Evolutionary conservation across 2,113 vertebrate species (phyloP).

Genomic region (Strigops habroptila): DNA sequence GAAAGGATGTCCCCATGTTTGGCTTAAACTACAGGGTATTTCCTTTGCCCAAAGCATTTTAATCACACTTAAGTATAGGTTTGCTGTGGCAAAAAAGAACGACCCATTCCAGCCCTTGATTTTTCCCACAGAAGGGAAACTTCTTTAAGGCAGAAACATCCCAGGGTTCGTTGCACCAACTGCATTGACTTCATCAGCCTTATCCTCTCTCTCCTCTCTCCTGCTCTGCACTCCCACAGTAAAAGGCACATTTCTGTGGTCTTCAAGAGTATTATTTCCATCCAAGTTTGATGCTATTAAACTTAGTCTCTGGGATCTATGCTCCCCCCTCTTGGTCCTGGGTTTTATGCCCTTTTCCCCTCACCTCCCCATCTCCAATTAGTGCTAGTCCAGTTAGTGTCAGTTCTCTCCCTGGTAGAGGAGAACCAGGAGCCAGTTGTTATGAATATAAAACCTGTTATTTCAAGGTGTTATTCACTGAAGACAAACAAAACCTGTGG

Average conservation of each 20-base stretch:
- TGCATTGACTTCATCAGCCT: neutral
- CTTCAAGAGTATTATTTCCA: neutral
- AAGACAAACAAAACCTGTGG: neutral
- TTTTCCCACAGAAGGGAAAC: slow-evolving; percentile 62
- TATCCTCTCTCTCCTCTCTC: neutral
- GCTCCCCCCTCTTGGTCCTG: neutral
- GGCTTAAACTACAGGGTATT: slow-evolving; percentile 41
- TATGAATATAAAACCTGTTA: neutral
- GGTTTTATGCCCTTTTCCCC: neutral
- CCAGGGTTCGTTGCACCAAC: neutral
- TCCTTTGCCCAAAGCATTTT: slow-evolving; percentile 56
- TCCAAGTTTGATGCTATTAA: neutral
- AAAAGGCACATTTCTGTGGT: neutral
- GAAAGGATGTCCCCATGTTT: slow-evolving; percentile 37
- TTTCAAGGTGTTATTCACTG: neutral
- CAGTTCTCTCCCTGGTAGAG: neutral
- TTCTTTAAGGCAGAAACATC: neutral
- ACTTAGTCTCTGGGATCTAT: neutral
- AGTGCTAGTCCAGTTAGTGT: neutral
- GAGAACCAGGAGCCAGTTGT: neutral
- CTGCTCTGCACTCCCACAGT: neutral
- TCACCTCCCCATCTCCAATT: neutral
- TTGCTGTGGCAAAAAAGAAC: neutral
- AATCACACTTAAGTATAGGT: slow-evolving; percentile 59
- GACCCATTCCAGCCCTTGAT: neutral